A percentile compares a stretch with the other conserved stretches of the same genome.
These are phyloP conservation scores for Microplitis mediator DNA, from an alignment of 1,140 invertebrate genomes.

Conservation along the genomic window DNA sequence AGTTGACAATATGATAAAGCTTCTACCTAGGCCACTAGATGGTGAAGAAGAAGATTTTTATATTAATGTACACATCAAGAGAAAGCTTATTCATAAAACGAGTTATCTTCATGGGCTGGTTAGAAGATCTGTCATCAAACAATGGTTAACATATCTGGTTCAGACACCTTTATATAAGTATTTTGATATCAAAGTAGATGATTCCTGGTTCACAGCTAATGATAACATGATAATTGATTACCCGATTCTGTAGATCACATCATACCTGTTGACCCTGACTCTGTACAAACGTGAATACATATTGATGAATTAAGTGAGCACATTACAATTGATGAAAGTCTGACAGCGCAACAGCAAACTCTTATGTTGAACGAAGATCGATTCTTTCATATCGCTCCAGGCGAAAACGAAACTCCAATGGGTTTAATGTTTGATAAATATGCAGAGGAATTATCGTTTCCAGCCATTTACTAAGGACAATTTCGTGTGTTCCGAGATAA, in stretches of 20 bases:
- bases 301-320: conserved; percentile 1
- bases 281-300: background rate
- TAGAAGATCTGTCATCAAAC: background rate
- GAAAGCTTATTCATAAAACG: background rate
- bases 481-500: conserved; percentile 36
- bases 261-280: background rate
- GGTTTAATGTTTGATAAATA: too few species aligned
- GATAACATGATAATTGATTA: background rate
- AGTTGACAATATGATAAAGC: conserved; percentile 9
- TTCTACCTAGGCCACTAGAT: background rate
- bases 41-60: conserved; percentile 2
- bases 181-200: background rate
- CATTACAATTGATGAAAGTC: conserved; percentile 2
- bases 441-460: too few species aligned
- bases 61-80: conserved; percentile 17
- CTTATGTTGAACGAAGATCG: background rate
- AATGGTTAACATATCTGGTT: background rate
- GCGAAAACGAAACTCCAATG: background rate
- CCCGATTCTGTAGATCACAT: too few species aligned
- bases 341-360: background rate
- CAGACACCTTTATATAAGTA: background rate
- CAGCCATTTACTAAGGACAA: too few species aligned
- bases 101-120: conserved; percentile 11
- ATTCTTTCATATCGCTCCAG: background rate
- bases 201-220: background rate